Evolutionary conservation across 2,888 invertebrate genomes (phyloP).

Genomic region (Syritta pipiens): DNA sequence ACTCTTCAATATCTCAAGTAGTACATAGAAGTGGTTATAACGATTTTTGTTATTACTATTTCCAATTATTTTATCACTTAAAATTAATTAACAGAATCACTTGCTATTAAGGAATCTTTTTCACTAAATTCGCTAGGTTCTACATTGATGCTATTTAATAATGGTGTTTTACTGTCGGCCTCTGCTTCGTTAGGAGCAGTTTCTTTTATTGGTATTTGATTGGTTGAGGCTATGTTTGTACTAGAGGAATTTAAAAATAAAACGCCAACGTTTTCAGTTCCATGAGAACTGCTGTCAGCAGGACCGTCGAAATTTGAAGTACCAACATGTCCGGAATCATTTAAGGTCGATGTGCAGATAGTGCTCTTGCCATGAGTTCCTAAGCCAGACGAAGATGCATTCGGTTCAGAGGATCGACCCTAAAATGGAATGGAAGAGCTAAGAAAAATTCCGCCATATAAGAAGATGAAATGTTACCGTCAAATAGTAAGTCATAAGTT

Average conservation of each 20-base stretch:
- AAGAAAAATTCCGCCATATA: no score
- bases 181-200: constrained; percentile 70
- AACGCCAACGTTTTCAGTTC: no score
- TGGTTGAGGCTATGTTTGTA: constrained; percentile 16
- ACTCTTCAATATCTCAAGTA: no score
- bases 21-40: no score
- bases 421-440: background rate
- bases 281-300: background rate
- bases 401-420: constrained; percentile 37
- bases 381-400: background rate
- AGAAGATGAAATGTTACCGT: constrained; percentile 82
- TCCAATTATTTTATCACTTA: constrained; percentile 33
- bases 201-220: constrained; percentile 31
- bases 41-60: constrained; percentile 21
- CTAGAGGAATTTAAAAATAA: constrained; percentile 12
- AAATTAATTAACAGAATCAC: constrained; percentile 57
- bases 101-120: constrained; percentile 60
- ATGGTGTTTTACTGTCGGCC: constrained; percentile 76
- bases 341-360: background rate
- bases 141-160: constrained; percentile 71
- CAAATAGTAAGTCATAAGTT: constrained; percentile 96
- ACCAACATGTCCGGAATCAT: background rate
- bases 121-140: constrained; percentile 60
- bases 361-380: background rate
- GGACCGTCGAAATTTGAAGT: background rate